Base-by-base conservation (phyloP, 2,888 invertebrate genomes). In the Cheilosia pagana region DNA sequence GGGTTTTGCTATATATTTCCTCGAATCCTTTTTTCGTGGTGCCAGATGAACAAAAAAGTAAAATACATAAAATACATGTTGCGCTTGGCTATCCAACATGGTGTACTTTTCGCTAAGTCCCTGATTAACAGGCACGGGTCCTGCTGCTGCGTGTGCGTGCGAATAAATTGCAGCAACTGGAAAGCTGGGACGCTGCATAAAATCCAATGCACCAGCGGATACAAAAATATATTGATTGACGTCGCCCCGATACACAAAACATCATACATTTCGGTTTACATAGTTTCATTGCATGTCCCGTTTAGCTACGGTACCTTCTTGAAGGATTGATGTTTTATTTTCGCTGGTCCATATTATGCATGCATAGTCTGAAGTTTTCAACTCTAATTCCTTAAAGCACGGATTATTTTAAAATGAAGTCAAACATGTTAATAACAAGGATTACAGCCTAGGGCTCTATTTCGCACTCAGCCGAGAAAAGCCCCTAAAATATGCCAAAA, bases 1-100 rank as follows among this genome's bases (percentile, higher is more conserved):
- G 63, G 68, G 25, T 28, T 63, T 62, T 74, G 45, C 7, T 71
- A 23, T 59, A 50, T 74, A 62, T 83, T 67, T 52, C 50, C 31
- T 43, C 68, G 63, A 74, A 63, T 59, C 62, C 59, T 60, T 53
- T 53, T 50, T 16, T 48, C n/a, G 39, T 60, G 41, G 41, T 43
- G 31, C 16, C 12, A 8, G n/a, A 53, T 39, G 10, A 55, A 68
- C 62, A 16, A 41, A 10, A 72, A 60, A 53, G 23, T 23, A 31
- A 77, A 72, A 50, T 77, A 74, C 63, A 52, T 23, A 31, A 77
- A 72, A 50, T 77, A 74, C 63, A 52, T 83, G 68, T 78, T 78
- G 78, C 68, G 82, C 72, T 78, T 67, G 53, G 31, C 23, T 53
- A 39, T 52, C 35, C 50, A 65, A n/a, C 35, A 67, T 77, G 67